Percentiles rank a stretch among this genome's conserved stretches.
These are phyloP conservation scores for Chorisops tibialis DNA, from an alignment of 2,888 invertebrate genomes.

Conservation along the genomic window DNA sequence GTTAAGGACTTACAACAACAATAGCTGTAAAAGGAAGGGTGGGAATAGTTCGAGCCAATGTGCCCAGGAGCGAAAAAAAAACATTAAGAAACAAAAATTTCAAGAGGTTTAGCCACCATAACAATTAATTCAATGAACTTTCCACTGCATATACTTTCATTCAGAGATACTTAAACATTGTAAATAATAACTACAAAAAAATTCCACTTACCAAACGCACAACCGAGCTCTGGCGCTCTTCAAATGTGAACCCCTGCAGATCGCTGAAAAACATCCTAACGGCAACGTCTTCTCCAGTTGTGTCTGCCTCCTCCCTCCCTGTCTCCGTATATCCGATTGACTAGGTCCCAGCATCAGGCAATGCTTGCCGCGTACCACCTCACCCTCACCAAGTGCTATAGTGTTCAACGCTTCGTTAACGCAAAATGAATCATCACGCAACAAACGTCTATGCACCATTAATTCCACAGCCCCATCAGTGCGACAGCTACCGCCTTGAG, in stretches of 20 bases:
- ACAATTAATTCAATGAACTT: too few species aligned
- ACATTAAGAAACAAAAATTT: too few species aligned
- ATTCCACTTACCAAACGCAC: conserved; percentile 38
- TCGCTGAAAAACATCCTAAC: conserved; percentile 62
- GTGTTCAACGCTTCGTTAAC: conserved; percentile 91
- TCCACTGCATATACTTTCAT: too few species aligned
- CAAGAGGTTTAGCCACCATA: too few species aligned
- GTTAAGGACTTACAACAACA: too few species aligned
- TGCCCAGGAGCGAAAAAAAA: too few species aligned
- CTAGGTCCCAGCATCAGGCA: conserved; percentile 54
- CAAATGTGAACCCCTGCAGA: conserved; percentile 48
- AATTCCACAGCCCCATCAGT: conserved; percentile 72
- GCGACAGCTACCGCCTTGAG: conserved; percentile 78
- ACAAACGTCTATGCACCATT: conserved; percentile 79
- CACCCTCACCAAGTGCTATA: conserved; percentile 62
- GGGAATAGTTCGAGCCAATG: too few species aligned
- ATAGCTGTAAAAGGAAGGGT: too few species aligned
- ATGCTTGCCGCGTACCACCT: conserved; percentile 70
- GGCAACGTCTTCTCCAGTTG: conserved; percentile 58
- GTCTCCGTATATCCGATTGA: conserved; percentile 43
- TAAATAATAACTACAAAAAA: too few species aligned
- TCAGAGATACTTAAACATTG: too few species aligned
- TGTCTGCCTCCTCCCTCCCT: conserved; percentile 53
- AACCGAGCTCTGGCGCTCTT: conserved; percentile 54
- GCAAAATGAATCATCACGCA: conserved; percentile 89